Base-by-base conservation (phyloP, 2,113 vertebrate genomes). In the Empidonax traillii region DNA sequence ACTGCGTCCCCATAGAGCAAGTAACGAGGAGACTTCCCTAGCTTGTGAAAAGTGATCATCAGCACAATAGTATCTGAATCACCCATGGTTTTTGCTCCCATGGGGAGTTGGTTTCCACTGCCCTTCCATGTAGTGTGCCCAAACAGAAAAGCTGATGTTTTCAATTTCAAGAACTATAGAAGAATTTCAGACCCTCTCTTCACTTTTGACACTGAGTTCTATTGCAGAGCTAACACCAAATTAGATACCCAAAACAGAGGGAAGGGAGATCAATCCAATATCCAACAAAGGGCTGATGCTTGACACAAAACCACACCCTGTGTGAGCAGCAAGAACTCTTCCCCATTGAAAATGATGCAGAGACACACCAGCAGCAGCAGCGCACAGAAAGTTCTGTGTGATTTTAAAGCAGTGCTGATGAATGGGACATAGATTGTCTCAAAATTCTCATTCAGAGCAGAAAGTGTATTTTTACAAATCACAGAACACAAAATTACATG, bases 381-480 rank as follows among this genome's bases (percentile, higher is more conserved):
- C 0, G 56, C 46, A 69, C 82, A 58, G 17, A 24, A 68, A 24
- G 75, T 62, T 76, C 66, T 9, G 31, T 2, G 16, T 3, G n/a
- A 27, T 83, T 73, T 83, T 58, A 58, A 83, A 94, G 75, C 67
- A 30, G 51, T 33, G 5, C 51, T 35, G 76, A 94, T 90, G 91
- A 96, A 94, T 86, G 95, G 72, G 68, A 85, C 0, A 0, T 10
- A 86, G 89, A 93, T 92, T 89, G 83, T 87, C 58, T 61, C 39
- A 12, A 44, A 84, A 86, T 63, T 52, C 52, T 63, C 66, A 63
- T 92, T 95, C 56, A 90, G 86, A 90, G 62, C 37, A 58, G 61
- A 80, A 90, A 93, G 82, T 92, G 86, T 94, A 88, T 96, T 94
- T 93, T 90, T 87, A 85, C 85, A 72, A 92, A 83, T 69, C 46